Evolutionary conservation across 2,797 vertebrate genomes (phyloP).

Genomic region (Lindbergichthys nudifrons): DNA sequence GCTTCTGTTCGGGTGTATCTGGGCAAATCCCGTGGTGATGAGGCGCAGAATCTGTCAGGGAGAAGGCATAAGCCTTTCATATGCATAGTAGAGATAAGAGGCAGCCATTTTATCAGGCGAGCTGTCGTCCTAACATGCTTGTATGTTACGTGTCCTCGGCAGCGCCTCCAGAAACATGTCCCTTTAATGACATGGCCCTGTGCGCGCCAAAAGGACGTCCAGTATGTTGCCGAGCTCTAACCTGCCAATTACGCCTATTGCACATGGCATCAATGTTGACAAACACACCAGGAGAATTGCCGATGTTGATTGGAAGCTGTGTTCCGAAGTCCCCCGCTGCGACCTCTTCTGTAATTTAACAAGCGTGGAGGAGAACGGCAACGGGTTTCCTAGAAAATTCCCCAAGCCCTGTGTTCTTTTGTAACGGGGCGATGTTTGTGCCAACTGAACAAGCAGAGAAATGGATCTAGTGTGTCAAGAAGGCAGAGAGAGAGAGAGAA

Average conservation of each 20-base stretch:
- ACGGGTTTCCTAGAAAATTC: constrained; percentile 73
- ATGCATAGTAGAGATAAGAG: constrained; percentile 88
- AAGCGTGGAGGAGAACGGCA: constrained; percentile 73
- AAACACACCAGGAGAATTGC: constrained; percentile 80
- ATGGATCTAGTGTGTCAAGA: constrained; percentile 66
- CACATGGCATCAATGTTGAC: constrained; percentile 78
- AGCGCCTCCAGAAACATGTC: constrained; percentile 81
- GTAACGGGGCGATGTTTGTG: constrained; percentile 56
- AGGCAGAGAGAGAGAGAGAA: constrained; percentile 39
- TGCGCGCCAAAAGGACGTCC: constrained; percentile 73
- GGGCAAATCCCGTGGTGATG: constrained; percentile 83
- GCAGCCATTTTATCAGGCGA: constrained; percentile 86
- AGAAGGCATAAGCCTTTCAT: constrained; percentile 88
- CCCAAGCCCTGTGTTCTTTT: constrained; percentile 69
- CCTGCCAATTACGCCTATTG: constrained; percentile 86
- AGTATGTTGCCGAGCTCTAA: constrained; percentile 73
- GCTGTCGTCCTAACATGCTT: constrained; percentile 78
- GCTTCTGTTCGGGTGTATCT: constrained; percentile 79
- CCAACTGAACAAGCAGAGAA: constrained; percentile 66
- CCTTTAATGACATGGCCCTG: constrained; percentile 80
- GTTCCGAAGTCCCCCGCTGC: constrained; percentile 72
- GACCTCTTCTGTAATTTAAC: constrained; percentile 83
- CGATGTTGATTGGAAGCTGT: constrained; percentile 69
- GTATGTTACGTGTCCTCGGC: constrained; percentile 71
- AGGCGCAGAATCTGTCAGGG: constrained; percentile 84